Conservation (phyloP, 1,140 invertebrate species). For the Neocloeon triangulifer region DNA sequence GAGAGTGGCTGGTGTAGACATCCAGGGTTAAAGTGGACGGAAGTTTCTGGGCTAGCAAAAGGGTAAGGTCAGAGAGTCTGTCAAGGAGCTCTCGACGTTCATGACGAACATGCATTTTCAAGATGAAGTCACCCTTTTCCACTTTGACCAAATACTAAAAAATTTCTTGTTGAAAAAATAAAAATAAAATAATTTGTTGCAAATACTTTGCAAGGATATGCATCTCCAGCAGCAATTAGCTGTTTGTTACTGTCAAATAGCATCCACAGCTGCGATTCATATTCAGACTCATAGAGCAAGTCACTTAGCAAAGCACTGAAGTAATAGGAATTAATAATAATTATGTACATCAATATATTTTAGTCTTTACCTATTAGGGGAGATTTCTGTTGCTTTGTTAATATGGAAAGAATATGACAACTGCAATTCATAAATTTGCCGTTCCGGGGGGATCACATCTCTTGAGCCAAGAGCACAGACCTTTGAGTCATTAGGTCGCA, state of each 20-base stretch:
- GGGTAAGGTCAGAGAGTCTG: constrained; percentile 48
- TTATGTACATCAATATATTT: background rate
- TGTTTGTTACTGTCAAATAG: constrained; percentile 85
- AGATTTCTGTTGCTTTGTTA: constrained; percentile 60
- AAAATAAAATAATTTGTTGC: background rate
- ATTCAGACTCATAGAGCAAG: constrained; percentile 81
- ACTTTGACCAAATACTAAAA: constrained; percentile 64
- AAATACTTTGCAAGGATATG: constrained; percentile 65
- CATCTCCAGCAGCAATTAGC: constrained; percentile 62
- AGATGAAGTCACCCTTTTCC: constrained; percentile 86
- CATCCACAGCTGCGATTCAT: constrained; percentile 92
- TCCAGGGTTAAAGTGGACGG: constrained; percentile 45
- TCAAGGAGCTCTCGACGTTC: constrained; percentile 74
- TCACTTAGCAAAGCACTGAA: constrained; percentile 51
- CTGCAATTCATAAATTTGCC: constrained; percentile 76
- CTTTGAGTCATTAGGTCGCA: constrained; percentile 61
- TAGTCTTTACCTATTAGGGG: constrained; percentile 28
- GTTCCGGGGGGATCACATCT: constrained; percentile 61
- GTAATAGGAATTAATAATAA: constrained; percentile 1
- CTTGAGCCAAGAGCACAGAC: constrained; percentile 46
- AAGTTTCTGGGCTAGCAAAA: constrained; percentile 59
- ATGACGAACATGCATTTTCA: constrained; percentile 70
- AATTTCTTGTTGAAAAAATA: constrained; percentile 1
- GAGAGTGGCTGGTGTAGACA: constrained; percentile 37
- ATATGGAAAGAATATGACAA: constrained; percentile 71